Percentiles rank a stretch among this genome's conserved stretches.
Conservation (phyloP, 1,140 invertebrate species). For the Helicoverpa armigera region DNA sequence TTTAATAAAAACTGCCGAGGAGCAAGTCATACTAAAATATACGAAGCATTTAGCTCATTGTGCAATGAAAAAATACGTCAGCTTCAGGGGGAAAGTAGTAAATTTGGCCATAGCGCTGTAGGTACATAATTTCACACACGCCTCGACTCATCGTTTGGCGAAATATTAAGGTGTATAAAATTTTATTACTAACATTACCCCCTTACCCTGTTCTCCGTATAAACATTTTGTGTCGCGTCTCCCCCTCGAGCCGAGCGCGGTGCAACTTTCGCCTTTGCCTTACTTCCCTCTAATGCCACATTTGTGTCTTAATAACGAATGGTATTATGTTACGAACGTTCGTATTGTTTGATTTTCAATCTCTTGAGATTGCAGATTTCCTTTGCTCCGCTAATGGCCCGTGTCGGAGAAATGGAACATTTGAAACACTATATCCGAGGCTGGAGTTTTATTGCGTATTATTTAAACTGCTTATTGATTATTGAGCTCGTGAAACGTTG, state of each 20-base stretch:
- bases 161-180: slow-evolving; percentile 85
- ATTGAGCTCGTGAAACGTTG: slow-evolving; percentile 46
- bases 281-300: slow-evolving; percentile 81
- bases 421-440: slow-evolving; percentile 64
- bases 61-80: slow-evolving; percentile 39
- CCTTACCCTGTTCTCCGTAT: slow-evolving; percentile 74
- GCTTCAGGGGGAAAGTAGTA: slow-evolving; percentile 69
- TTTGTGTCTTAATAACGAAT: slow-evolving; percentile 82
- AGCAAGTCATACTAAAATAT: slow-evolving; percentile 28
- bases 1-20: slow-evolving; percentile 13
- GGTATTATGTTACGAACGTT: slow-evolving; percentile 77
- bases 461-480: slow-evolving; percentile 67
- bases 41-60: slow-evolving; percentile 50
- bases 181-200: slow-evolving; percentile 83
- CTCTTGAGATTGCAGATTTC: slow-evolving; percentile 72
- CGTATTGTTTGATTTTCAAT: slow-evolving; percentile 82
- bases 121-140: slow-evolving; percentile 83
- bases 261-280: slow-evolving; percentile 66
- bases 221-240: slow-evolving; percentile 80
- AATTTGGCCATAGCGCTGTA: slow-evolving; percentile 69
- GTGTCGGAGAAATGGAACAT: slow-evolving; percentile 64
- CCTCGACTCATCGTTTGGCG: slow-evolving; percentile 81
- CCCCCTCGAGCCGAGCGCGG: slow-evolving; percentile 58
- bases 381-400: slow-evolving; percentile 71
- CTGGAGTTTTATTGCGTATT: slow-evolving; percentile 64